Evolutionary conservation across 2,888 invertebrate genomes (phyloP).

Genomic region (Thera obeliscata): DNA sequence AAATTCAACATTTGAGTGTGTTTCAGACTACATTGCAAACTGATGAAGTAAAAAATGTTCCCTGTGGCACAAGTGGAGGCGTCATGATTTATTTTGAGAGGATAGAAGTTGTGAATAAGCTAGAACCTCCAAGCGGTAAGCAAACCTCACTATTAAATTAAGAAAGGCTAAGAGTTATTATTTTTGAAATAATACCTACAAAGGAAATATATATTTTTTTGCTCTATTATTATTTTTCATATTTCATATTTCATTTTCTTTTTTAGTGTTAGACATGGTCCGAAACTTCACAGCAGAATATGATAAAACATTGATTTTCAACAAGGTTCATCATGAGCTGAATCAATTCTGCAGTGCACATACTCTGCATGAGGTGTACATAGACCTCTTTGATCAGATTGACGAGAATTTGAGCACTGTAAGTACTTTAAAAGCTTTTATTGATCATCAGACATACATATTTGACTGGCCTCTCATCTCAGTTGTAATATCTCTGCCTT

Average conservation of each 20-base stretch:
- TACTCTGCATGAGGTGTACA: conserved; percentile 94
- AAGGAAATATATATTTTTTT: neutral
- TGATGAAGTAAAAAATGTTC: conserved; percentile 96
- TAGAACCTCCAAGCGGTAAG: conserved; percentile 89
- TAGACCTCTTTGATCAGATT: conserved; percentile 96
- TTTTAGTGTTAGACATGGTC: conserved; percentile 91
- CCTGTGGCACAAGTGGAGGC: conserved; percentile 97
- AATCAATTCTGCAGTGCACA: conserved; percentile 97
- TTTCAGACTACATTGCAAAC: conserved; percentile 93
- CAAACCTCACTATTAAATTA: neutral
- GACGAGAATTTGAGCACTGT: conserved; percentile 93
- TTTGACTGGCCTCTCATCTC: too few relatives aligned
- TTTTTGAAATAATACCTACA: neutral
- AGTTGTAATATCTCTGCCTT: too few relatives aligned
- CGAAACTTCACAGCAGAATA: conserved; percentile 96
- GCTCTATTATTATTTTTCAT: conserved; percentile 10
- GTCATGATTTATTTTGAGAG: conserved; percentile 97
- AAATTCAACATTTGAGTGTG: conserved; percentile 1
- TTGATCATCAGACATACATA: too few relatives aligned
- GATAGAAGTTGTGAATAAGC: conserved; percentile 95
- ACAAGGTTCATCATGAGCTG: conserved; percentile 95
- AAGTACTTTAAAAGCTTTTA: conserved; percentile 42
- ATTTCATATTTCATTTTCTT: conserved; percentile 42
- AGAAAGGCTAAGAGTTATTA: neutral
- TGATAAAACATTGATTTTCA: conserved; percentile 94